These are phyloP conservation scores for Acanthis flammea DNA, from an alignment of 2,797 vertebrate species.

Conservation along the genomic window DNA sequence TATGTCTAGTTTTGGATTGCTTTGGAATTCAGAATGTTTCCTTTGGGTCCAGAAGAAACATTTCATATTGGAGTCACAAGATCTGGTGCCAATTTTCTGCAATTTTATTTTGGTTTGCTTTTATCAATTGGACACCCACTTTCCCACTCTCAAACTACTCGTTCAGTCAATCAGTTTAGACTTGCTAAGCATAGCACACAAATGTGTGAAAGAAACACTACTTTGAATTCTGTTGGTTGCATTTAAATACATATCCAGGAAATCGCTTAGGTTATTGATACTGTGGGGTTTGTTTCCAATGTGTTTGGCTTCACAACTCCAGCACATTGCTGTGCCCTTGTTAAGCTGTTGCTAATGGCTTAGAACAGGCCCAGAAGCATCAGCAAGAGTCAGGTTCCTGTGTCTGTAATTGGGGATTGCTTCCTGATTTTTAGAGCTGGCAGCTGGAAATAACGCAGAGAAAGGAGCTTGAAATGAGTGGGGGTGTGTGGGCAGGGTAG, in stretches of 20 bases:
- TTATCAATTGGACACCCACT: not conserved
- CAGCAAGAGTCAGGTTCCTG: not conserved
- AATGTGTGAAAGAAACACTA: not conserved
- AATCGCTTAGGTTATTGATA: not conserved
- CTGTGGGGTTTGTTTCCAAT: not conserved
- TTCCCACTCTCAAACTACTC: not conserved
- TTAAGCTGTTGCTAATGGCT: not conserved
- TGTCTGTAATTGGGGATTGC: not conserved
- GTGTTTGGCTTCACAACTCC: not conserved
- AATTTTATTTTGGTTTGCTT: not conserved
- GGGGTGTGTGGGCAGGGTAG: not conserved
- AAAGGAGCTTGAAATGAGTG: not conserved
- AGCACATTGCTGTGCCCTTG: not conserved
- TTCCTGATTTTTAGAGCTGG: not conserved
- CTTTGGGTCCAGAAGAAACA: not conserved
- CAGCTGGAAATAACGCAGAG: not conserved
- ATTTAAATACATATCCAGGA: not conserved
- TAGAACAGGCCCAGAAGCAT: not conserved
- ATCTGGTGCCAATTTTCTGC: not conserved
- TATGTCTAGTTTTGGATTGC: not conserved
- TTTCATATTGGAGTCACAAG: not conserved
- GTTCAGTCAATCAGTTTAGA: not conserved
- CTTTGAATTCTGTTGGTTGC: not conserved
- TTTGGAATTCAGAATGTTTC: not conserved
- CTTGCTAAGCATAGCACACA: not conserved